phyloP scores from a whole-genome alignment of 2,797 vertebrate genomes.

The Sylvilagus floridanus region DNA sequence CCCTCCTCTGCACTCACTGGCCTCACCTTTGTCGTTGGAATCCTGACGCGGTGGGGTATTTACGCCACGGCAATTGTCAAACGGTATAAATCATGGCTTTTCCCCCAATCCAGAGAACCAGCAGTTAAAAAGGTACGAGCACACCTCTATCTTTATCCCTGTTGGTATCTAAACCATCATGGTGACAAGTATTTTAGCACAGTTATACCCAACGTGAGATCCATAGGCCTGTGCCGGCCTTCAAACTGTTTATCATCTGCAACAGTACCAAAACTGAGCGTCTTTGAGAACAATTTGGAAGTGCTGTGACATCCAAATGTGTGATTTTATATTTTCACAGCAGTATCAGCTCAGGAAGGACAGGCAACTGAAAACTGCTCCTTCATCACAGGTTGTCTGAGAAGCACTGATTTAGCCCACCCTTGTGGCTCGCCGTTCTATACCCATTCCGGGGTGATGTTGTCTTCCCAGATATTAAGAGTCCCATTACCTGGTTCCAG shows the following conservation, averaged over 20 bases:
- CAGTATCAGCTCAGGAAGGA: conserved; percentile 1
- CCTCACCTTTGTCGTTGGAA: background rate
- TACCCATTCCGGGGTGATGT: background rate
- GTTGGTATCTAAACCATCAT: background rate
- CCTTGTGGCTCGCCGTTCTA: background rate
- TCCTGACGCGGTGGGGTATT: background rate
- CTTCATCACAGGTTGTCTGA: background rate
- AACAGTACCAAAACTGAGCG: conserved; percentile 11
- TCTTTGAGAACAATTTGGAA: conserved; percentile 27
- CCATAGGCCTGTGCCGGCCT: background rate
- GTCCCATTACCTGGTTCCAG: background rate
- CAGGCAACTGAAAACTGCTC: conserved; percentile 18
- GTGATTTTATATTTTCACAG: conserved; percentile 31
- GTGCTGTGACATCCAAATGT: background rate
- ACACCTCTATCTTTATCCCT: background rate
- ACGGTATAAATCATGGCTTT: background rate
- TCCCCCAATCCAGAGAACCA: background rate
- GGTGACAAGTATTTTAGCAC: background rate
- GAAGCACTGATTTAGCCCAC: background rate
- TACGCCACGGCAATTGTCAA: background rate
- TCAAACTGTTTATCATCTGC: background rate
- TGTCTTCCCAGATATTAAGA: background rate
- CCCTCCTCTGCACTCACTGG: background rate
- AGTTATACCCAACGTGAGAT: background rate
- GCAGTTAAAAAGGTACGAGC: background rate